These are phyloP conservation scores for Hydractinia symbiolongicarpus DNA, from an alignment of 30 jellyfish, hydroid and myxozoan species.

Conservation along the genomic window DNA sequence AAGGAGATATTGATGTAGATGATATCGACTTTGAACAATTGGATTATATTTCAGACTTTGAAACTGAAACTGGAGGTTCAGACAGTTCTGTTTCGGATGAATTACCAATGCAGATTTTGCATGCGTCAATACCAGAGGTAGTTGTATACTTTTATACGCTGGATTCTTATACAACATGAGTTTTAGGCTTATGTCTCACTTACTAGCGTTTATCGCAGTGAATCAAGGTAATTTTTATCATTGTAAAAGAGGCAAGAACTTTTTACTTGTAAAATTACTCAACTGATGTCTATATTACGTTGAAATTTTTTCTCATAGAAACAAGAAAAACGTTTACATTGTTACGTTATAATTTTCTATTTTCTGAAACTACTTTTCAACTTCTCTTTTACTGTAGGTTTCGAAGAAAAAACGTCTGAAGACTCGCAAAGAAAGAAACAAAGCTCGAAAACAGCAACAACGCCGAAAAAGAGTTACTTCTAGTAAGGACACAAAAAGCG, in stretches of 20 bases:
- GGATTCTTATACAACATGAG: neutral
- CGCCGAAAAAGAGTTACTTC: neutral
- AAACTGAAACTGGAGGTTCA: constrained; percentile 79
- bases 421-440: constrained; percentile 19
- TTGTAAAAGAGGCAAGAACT: neutral
- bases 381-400: neutral
- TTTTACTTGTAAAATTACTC: no score
- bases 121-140: constrained; percentile 93
- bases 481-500: neutral
- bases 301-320: no score
- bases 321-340: no score
- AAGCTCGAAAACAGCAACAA: neutral
- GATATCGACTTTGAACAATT: constrained; percentile 36
- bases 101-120: constrained; percentile 81
- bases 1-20: constrained; percentile 17
- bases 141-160: neutral
- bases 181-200: no score
- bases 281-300: no score
- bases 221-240: neutral
- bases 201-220: no score
- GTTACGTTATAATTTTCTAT: neutral
- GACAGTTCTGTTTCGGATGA: constrained; percentile 90
- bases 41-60: constrained; percentile 57
- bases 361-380: neutral
- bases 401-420: constrained; percentile 21